These are phyloP conservation scores for Limosa lapponica DNA, from an alignment of 2,797 vertebrate species.

Conservation along the genomic window DNA sequence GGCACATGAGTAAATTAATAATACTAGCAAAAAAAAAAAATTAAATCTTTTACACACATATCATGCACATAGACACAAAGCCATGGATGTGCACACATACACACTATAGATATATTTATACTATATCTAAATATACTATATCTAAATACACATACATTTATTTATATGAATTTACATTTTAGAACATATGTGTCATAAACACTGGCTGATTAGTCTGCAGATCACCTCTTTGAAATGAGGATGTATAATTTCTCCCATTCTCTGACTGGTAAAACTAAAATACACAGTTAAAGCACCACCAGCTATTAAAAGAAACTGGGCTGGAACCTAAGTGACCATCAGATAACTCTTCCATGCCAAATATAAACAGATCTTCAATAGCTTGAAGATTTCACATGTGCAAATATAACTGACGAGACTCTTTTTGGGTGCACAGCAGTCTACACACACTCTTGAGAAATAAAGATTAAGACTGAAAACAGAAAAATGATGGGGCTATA, in stretches of 20 bases:
- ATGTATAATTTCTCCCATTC: conserved; percentile 29
- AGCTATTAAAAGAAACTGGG: conserved; percentile 34
- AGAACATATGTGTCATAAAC: conserved; percentile 15
- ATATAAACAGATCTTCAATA: conserved; percentile 5
- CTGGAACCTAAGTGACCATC: background rate
- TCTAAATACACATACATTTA: background rate
- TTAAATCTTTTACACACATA: background rate
- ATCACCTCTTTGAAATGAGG: conserved; percentile 14
- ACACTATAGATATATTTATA: background rate
- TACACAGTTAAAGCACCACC: background rate
- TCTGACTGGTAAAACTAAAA: conserved; percentile 22
- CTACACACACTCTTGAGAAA: background rate
- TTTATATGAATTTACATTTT: conserved; percentile 18
- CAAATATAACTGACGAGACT: background rate
- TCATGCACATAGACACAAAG: background rate
- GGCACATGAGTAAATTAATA: background rate
- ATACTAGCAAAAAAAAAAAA: background rate
- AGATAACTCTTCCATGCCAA: conserved; percentile 23
- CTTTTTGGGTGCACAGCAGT: background rate
- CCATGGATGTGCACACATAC: background rate
- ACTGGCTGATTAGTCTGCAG: conserved; percentile 4
- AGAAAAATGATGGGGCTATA: background rate
- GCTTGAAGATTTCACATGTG: background rate
- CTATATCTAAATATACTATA: background rate
- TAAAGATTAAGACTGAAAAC: background rate